Evolutionary conservation across 2,888 invertebrate genomes (phyloP), one percentile per base, ranked within the genome.

Genomic region (Gibbula magus): DNA sequence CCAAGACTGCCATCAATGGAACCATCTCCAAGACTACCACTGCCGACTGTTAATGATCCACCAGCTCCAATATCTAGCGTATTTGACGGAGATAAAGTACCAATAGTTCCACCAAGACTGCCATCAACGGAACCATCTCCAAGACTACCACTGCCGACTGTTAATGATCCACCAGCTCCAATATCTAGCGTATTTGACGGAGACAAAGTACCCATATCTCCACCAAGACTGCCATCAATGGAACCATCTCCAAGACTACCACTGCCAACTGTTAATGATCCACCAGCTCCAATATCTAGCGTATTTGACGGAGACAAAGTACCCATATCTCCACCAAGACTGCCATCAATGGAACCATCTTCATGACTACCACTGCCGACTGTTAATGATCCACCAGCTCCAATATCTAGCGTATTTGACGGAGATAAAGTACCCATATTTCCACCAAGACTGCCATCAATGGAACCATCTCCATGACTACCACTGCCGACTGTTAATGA

Each of bases 161-260:
- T 22, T 35, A 29, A 10, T 61, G 20, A 4, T 22, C 32, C n/a
- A 61, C 39, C 39, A n/a, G 54, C 20, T 22, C 20, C 20, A 54
- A 7, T 5, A 20, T 20, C 13, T 13, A 54, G 54, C 18, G 54
- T 54, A 54, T 54, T 8, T 10, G 54, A 54, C 18, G 54, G 54
- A 16, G 54, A 5, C 54, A 54, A 8, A 5, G 54, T 54, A 5
- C n/a, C 54, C 20, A 20, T 54, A 20, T 20, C n/a, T 20, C 61
- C 56, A 32, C 32, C 16, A 22, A 16, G n/a, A 35, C 32, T 32
- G 2, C n/a, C 10, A 5, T 13, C n/a, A 39, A 61, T 77, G 66
- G 66, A 35, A 77, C 66, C 22, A 77, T 18, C 45, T 22, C 77
- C 61, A 56, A 35, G n/a, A 77, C 77, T 56, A 61, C 77, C 20